These are phyloP conservation scores for Epinephelus cyanopodus DNA, from an alignment of 2,113 vertebrate species.

Conservation along the genomic window DNA sequence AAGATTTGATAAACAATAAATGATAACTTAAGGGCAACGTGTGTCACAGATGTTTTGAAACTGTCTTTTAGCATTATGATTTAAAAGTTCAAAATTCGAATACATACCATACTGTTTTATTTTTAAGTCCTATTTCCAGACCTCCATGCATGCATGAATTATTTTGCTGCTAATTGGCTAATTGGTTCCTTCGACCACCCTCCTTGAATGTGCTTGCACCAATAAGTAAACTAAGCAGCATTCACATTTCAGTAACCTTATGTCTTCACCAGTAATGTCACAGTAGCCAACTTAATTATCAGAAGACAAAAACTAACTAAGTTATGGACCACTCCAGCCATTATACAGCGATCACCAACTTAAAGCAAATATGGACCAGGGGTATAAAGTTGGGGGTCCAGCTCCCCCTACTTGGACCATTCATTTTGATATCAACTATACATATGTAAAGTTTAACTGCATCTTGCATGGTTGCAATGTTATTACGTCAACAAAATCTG, in stretches of 20 bases:
- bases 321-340: neutral
- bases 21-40: neutral
- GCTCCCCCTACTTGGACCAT: too few species aligned
- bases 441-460: too few species aligned
- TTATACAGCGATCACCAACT: too few species aligned
- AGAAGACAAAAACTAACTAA: neutral
- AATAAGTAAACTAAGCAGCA: neutral
- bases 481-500: too few species aligned
- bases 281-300: neutral
- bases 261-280: neutral
- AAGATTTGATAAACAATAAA: neutral
- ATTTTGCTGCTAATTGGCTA: neutral
- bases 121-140: neutral
- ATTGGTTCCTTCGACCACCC: neutral
- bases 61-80: neutral
- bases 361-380: too few species aligned
- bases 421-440: too few species aligned
- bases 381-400: too few species aligned
- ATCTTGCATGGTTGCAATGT: too few species aligned
- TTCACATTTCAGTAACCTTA: neutral
- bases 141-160: neutral
- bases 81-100: neutral
- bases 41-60: neutral
- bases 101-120: neutral
- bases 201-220: neutral